phyloP scores from a whole-genome alignment of 2,113 vertebrate species.

The Megaleporinus macrocephalus region DNA sequence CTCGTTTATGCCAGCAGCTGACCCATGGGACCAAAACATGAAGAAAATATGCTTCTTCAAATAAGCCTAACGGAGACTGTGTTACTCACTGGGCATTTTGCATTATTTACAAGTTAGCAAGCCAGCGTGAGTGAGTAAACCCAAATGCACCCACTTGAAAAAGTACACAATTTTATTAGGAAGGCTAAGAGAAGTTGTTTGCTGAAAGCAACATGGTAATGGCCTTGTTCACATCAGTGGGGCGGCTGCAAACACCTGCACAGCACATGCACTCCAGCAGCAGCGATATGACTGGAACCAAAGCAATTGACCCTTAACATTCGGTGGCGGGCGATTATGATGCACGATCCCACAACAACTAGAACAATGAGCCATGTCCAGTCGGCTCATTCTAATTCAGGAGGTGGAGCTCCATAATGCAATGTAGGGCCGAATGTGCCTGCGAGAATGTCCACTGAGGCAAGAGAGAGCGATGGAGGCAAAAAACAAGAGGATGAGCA shows the following conservation, averaged over 20 bases:
- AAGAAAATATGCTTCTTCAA: neutral
- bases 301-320: slow-evolving; percentile 14
- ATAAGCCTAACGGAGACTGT: neutral
- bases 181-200: neutral
- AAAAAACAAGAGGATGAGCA: slow-evolving; percentile 24
- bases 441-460: slow-evolving; percentile 34
- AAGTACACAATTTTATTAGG: neutral
- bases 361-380: neutral
- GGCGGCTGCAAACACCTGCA: neutral
- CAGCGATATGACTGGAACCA: neutral
- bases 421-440: neutral
- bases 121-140: neutral
- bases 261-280: neutral
- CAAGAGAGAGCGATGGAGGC: slow-evolving; percentile 8
- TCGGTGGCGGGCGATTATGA: neutral
- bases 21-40: neutral
- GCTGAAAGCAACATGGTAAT: neutral
- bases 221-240: neutral
- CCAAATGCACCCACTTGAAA: neutral
- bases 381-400: neutral
- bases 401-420: neutral
- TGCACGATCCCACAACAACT: neutral
- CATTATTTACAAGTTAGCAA: neutral
- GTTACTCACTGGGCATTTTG: neutral
- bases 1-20: neutral